Percentiles rank a stretch among this genome's conserved stretches.
Conservation (phyloP, 92 coral and sea anemone species). For the Epizoanthus stellaris region DNA sequence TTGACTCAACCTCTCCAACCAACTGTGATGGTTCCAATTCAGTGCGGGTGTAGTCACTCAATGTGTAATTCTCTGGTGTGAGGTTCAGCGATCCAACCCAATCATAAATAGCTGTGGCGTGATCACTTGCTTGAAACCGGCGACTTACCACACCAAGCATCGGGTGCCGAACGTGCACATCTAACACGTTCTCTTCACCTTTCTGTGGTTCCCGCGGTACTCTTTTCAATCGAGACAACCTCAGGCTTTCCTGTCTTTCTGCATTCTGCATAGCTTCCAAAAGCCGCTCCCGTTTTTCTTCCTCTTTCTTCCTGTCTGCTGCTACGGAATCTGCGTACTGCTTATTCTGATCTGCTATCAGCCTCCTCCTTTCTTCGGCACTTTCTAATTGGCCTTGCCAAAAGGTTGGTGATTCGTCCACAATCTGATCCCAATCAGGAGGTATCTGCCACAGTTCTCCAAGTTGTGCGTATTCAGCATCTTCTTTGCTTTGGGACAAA, state of each 20-base stretch:
- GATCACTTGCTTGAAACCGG: constrained; percentile 12
- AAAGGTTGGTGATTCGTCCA: constrained; percentile 10
- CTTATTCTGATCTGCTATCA: constrained; percentile 11
- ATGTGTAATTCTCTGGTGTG: neutral
- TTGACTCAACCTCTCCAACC: constrained; percentile 7
- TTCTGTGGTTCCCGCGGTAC: constrained; percentile 16
- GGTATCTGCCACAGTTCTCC: constrained; percentile 19
- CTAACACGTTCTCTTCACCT: constrained; percentile 20
- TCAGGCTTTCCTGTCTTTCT: constrained; percentile 26
- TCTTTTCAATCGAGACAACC: constrained; percentile 18
- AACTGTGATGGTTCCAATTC: constrained; percentile 19
- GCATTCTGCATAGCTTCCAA: constrained; percentile 13
- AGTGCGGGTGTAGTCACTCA: constrained; percentile 13
- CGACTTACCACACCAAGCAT: constrained; percentile 17
- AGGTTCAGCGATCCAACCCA: constrained; percentile 15
- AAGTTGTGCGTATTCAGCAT: constrained; percentile 3
- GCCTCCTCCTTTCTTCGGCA: constrained; percentile 16
- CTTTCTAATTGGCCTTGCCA: constrained; percentile 19
- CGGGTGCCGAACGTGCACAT: constrained; percentile 14
- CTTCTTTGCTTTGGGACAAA: too few species aligned
- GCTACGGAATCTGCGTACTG: constrained; percentile 4
- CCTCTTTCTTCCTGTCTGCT: constrained; percentile 26
- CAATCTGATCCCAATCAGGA: constrained; percentile 10
- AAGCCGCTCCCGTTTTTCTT: constrained; percentile 24
- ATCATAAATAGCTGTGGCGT: constrained; percentile 6